Conservation (phyloP, 2,113 vertebrate species). For the Nesogale talazaci region DNA sequence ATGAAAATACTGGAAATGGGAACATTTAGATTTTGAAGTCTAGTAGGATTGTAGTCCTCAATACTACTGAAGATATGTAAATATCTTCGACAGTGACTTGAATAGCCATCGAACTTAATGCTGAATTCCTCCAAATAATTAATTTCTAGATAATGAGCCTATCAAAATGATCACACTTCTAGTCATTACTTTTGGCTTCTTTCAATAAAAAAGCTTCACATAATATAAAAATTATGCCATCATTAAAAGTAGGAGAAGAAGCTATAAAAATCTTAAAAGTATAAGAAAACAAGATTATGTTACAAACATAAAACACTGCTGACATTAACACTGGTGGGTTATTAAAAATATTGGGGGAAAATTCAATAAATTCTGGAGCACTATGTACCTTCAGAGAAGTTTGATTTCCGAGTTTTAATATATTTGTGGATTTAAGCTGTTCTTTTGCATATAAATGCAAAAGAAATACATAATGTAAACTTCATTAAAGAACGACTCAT, state of each 20-base stretch:
- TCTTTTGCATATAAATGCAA: background rate
- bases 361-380: constrained; percentile 18
- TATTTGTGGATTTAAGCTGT: constrained; percentile 29
- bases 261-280: constrained; percentile 20
- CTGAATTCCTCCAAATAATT: background rate
- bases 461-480: background rate
- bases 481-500: constrained; percentile 8
- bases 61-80: background rate
- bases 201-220: constrained; percentile 14
- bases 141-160: background rate
- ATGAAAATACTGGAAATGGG: background rate
- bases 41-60: background rate
- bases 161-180: constrained; percentile 7
- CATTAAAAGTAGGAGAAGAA: background rate
- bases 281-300: constrained; percentile 5
- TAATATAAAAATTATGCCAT: background rate
- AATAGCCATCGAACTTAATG: background rate
- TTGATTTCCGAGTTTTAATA: constrained; percentile 38
- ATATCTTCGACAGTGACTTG: background rate
- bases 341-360: constrained; percentile 19
- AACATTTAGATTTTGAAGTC: background rate
- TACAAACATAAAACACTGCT: background rate
- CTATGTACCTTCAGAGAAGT: background rate
- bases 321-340: constrained; percentile 44
- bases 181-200: background rate